Evolutionary conservation across 2,113 vertebrate species (phyloP), one percentile per base, ranked within the genome.

Genomic region (Hypomesus transpacificus): DNA sequence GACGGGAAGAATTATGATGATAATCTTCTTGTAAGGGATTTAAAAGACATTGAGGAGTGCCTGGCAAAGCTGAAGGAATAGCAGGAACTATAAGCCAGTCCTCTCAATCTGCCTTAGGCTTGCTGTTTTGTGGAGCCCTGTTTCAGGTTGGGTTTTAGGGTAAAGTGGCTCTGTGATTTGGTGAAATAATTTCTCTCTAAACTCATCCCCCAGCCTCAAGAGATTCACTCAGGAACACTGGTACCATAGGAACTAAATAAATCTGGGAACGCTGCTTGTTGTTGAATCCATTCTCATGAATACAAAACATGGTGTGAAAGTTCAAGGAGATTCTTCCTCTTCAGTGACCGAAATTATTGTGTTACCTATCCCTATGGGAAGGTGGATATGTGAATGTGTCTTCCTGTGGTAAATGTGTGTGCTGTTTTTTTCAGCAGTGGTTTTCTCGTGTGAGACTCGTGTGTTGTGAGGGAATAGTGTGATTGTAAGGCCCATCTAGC

Each of bases 221-320:
- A 86, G 82, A 82, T 68, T 86, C 80, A 63, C 68, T 80, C 85
- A 87, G 78, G 76, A 87, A 87, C 80, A 50, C 75, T 67, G 77
- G 88, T 84, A 74, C 85, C 87, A 83, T 85, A 83, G 80, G 74
- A 85, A 85, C 82, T 76, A 83, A 18, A 64, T 18, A 18, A 56
- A 56, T 56, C 62, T 82, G 82, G 84, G 71, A 71, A 77, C 78
- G 77, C 87, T 85, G 80, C 75, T 75, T 87, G 84, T 76, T 75
- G 79, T 78, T 69, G 82, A 79, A 79, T 84, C 77, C 64, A 77
- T 76, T 79, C 71, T 70, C 69, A 64, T 69, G 56, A 73, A 80
- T 81, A 78, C 76, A 81, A 81, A 62, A 60, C 39, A 63, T 56
- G 73, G 75, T 66, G 67, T 57, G 75, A 75, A 77, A 82, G 73